phyloP scores from a whole-genome alignment of 2,113 vertebrate species.

The Ranitomeya imitator region DNA sequence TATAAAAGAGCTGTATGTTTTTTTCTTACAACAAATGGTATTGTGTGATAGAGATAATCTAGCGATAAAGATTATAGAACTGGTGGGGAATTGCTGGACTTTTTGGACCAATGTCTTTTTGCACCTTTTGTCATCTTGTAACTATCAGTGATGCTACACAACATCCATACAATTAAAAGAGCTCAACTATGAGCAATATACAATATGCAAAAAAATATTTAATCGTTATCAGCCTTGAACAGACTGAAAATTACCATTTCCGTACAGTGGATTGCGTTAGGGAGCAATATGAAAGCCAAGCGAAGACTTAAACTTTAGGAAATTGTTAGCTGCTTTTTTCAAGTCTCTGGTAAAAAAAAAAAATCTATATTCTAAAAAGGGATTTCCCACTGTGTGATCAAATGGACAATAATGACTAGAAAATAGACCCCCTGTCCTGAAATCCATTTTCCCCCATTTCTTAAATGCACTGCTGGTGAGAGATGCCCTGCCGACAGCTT shows the following conservation, averaged over 20 bases:
- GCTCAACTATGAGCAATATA: neutral
- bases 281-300: neutral
- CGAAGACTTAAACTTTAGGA: neutral
- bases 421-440: constrained; percentile 47
- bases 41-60: too few relatives aligned
- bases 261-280: neutral
- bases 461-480: constrained; percentile 29
- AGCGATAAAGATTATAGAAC: too few relatives aligned
- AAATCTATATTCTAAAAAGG: constrained; percentile 46
- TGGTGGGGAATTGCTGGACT: too few relatives aligned
- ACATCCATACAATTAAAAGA: neutral
- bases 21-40: too few relatives aligned
- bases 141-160: too few relatives aligned
- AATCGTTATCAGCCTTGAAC: neutral
- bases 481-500: neutral
- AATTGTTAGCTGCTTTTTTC: neutral
- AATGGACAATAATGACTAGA: constrained; percentile 35
- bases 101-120: too few relatives aligned
- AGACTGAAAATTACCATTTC: neutral
- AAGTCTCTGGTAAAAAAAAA: neutral
- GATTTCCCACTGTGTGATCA: constrained; percentile 46
- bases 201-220: neutral
- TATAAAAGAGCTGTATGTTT: too few relatives aligned
- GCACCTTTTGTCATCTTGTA: too few relatives aligned
- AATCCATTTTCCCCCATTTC: constrained; percentile 47